Percentiles rank a stretch among this genome's conserved stretches.
Evolutionary conservation across 2,797 vertebrate genomes (phyloP).

Genomic region (Coregonus suidteri): DNA sequence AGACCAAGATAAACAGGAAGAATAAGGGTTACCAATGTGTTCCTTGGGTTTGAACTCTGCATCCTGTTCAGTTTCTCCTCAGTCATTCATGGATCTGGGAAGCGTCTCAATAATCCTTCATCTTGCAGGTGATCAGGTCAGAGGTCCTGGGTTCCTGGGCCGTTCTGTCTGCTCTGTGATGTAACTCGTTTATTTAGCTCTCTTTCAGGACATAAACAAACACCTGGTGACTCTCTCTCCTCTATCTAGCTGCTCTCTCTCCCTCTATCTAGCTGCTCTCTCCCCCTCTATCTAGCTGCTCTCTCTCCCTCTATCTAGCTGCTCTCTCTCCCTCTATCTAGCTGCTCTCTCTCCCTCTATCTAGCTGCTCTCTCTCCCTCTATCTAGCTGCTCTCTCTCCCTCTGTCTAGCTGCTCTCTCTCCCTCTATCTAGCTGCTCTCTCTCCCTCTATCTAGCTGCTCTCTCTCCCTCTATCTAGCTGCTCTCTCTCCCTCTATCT

Average conservation of each 20-base stretch:
- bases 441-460: too few species aligned
- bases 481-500: too few species aligned
- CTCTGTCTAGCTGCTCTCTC: too few species aligned
- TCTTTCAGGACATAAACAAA: background rate
- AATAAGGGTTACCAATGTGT: background rate
- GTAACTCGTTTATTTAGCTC: too few species aligned
- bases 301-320: too few species aligned
- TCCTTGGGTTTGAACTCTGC: background rate
- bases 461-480: background rate
- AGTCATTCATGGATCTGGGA: background rate
- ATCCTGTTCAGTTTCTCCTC: background rate
- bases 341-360: background rate
- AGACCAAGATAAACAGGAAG: slow-evolving; percentile 53
- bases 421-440: too few species aligned
- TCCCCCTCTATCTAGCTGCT: too few species aligned
- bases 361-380: background rate
- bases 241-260: background rate
- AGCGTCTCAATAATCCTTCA: background rate
- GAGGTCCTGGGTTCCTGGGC: background rate
- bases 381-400: too few species aligned
- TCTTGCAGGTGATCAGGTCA: background rate
- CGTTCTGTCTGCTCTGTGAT: background rate
- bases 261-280: too few species aligned
- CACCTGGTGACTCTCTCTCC: background rate
- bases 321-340: too few species aligned